Conservation (phyloP, 2,797 vertebrate species). For the Alectoris magna region DNA sequence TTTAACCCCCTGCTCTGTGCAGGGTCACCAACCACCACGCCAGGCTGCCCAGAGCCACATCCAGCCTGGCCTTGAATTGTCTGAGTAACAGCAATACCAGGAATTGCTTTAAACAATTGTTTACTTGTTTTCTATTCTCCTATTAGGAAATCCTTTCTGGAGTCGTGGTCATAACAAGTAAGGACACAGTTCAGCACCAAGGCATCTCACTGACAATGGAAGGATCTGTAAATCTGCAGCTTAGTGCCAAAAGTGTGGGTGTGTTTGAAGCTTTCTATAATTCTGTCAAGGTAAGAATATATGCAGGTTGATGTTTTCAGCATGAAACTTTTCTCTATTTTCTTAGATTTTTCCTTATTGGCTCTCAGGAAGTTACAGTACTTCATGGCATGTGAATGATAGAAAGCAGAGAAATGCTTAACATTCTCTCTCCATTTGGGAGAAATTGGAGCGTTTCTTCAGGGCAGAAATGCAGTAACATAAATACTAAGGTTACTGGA, state of each 20-base stretch:
- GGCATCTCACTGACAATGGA: conserved; percentile 93
- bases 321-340: background rate
- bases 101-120: background rate
- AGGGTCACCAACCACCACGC: too few relatives aligned
- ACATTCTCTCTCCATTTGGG: background rate
- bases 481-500: background rate
- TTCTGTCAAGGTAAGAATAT: conserved; percentile 90
- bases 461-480: background rate
- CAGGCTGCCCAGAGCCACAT: too few relatives aligned
- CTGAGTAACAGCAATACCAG: background rate
- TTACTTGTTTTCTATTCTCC: background rate
- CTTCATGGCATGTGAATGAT: background rate
- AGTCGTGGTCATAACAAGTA: conserved; percentile 89
- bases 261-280: conserved; percentile 99
- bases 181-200: conserved; percentile 92
- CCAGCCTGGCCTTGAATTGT: background rate
- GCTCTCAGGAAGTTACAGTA: background rate
- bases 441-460: background rate
- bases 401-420: background rate
- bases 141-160: conserved; percentile 90
- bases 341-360: background rate
- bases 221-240: conserved; percentile 93
- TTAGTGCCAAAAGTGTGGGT: conserved; percentile 97
- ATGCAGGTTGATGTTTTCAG: background rate
- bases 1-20: too few relatives aligned